Evolutionary conservation across 2,113 vertebrate species (phyloP).

Genomic region (Microcebus griseorufus): DNA sequence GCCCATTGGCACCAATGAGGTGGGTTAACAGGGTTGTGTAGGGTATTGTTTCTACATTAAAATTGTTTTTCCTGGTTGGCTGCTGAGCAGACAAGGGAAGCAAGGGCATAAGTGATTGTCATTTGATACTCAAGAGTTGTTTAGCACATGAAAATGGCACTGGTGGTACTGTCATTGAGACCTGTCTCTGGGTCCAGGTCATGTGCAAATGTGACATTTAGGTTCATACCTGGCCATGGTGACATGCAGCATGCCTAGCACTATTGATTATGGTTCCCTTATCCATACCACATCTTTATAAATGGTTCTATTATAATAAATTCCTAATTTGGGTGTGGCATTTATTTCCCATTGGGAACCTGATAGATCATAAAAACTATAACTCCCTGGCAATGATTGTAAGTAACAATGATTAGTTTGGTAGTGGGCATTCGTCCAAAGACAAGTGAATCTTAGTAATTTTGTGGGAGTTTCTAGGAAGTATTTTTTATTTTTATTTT

Average conservation of each 20-base stretch:
- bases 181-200: background rate
- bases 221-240: background rate
- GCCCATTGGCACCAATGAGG: background rate
- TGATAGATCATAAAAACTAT: background rate
- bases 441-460: background rate
- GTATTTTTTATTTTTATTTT: background rate
- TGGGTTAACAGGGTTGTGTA: rapidly evolving
- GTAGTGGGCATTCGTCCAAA: background rate
- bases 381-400: background rate
- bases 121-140: background rate
- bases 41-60: background rate
- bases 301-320: background rate
- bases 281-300: background rate
- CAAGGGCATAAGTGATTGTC: background rate
- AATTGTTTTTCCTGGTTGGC: background rate
- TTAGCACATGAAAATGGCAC: too few species aligned
- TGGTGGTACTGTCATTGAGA: background rate
- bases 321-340: background rate
- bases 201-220: background rate
- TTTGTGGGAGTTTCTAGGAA: background rate
- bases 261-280: background rate
- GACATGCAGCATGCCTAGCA: background rate
- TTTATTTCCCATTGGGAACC: background rate
- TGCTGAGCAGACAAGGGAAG: background rate
- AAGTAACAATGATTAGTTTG: background rate